A percentile compares a stretch with the other conserved stretches of the same genome.
These are phyloP conservation scores for Diachrysia chrysitis DNA, from an alignment of 2,888 invertebrate species.

Conservation along the genomic window DNA sequence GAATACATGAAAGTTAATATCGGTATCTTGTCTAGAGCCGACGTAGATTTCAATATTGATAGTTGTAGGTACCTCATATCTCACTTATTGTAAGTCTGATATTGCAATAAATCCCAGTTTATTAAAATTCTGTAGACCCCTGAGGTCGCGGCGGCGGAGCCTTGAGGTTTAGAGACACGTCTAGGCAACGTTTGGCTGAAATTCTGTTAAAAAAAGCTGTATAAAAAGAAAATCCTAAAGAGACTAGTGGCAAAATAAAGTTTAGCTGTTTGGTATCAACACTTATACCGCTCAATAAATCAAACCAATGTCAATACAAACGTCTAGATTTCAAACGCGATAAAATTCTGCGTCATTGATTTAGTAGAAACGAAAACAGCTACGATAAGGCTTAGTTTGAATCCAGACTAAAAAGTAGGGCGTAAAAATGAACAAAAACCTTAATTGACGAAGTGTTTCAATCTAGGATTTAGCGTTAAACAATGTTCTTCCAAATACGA, in stretches of 20 bases:
- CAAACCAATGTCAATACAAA: not conserved
- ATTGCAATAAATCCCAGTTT: slow-evolving; percentile 17
- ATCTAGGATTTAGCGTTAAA: not conserved
- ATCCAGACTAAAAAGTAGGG: not conserved
- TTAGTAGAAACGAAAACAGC: not conserved
- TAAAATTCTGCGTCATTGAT: not conserved
- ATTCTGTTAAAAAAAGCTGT: not conserved
- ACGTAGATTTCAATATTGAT: slow-evolving; percentile 22
- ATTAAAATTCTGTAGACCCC: slow-evolving; percentile 14
- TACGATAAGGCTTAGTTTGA: not conserved
- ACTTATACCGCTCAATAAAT: not conserved
- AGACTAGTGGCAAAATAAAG: not conserved
- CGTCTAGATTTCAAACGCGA: not conserved
- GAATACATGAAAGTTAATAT: slow-evolving; percentile 20
- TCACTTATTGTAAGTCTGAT: slow-evolving; percentile 16
- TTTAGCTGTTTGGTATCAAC: too few species aligned
- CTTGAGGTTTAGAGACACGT: not conserved
- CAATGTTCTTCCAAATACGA: not conserved
- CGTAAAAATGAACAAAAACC: not conserved
- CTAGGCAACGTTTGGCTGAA: not conserved
- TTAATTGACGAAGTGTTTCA: slow-evolving; percentile 2
- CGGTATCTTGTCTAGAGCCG: not conserved
- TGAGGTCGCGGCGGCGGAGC: not conserved
- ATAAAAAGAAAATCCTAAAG: not conserved
- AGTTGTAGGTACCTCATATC: slow-evolving; percentile 1